phyloP scores from a whole-genome alignment of 2,113 vertebrate species.

The Tautogolabrus adspersus region DNA sequence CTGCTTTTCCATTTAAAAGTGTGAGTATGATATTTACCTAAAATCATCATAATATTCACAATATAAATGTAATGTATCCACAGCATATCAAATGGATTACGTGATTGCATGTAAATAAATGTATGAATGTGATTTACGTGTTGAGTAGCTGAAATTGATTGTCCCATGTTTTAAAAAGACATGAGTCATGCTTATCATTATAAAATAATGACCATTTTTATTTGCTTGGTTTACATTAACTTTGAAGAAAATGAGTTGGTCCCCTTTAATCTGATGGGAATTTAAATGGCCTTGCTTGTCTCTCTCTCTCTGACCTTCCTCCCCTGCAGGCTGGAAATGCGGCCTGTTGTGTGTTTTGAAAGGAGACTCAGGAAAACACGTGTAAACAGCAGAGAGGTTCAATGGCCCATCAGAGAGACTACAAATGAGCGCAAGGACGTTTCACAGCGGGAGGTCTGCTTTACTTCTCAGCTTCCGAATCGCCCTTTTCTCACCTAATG shows the following conservation, averaged over 20 bases:
- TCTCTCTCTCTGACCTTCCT: neutral
- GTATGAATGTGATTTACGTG: too few relatives aligned
- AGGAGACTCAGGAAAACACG: slow-evolving; percentile 8
- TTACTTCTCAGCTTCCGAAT: slow-evolving; percentile 59
- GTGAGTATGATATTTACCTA: too few relatives aligned
- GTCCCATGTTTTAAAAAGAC: too few relatives aligned
- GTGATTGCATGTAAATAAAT: too few relatives aligned
- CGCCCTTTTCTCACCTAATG: slow-evolving; percentile 65
- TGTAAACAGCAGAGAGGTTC: slow-evolving; percentile 37
- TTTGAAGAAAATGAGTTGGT: neutral
- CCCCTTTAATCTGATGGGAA: neutral
- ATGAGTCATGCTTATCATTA: too few relatives aligned
- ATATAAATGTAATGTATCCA: too few relatives aligned
- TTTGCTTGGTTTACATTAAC: neutral
- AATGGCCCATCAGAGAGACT: slow-evolving; percentile 5
- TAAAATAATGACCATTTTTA: neutral
- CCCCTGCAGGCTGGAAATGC: slow-evolving; percentile 16
- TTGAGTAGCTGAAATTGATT: too few relatives aligned
- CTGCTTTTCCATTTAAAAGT: too few relatives aligned
- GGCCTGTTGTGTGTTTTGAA: slow-evolving; percentile 12
- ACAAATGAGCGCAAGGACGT: slow-evolving; percentile 28
- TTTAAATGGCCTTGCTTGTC: neutral
- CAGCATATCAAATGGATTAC: too few relatives aligned
- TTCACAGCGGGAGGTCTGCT: slow-evolving; percentile 49
- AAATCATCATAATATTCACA: too few relatives aligned